Percentiles rank a stretch among this genome's conserved stretches.
Evolutionary conservation across 30 jellyfish, hydroid and myxozoan genomes (phyloP).

Genomic region (Aurelia aurita): DNA sequence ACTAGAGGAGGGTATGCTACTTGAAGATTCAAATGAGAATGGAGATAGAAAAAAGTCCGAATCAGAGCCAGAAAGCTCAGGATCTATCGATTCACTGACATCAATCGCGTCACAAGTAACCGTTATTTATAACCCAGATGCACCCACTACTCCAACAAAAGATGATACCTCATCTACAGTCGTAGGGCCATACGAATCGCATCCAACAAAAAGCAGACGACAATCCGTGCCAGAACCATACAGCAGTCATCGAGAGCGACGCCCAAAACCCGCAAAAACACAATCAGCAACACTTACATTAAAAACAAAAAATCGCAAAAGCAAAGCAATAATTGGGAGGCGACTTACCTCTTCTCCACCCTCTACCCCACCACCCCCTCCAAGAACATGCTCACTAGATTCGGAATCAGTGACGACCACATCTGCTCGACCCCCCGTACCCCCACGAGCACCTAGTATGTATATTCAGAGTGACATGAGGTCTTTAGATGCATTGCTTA

Average conservation of each 20-base stretch:
- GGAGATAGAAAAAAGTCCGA: slow-evolving; percentile 44
- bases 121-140: slow-evolving; percentile 50
- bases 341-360: slow-evolving; percentile 68
- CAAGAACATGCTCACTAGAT: slow-evolving; percentile 15
- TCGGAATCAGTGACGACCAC: not conserved
- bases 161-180: not conserved
- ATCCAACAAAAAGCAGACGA: slow-evolving; percentile 11
- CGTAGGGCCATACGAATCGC: slow-evolving; percentile 47
- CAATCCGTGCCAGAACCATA: slow-evolving; percentile 66
- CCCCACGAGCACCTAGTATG: slow-evolving; percentile 80
- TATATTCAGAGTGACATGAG: slow-evolving; percentile 28
- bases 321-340: slow-evolving; percentile 48
- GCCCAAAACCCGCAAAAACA: slow-evolving; percentile 70
- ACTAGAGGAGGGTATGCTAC: not conserved
- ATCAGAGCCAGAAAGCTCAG: slow-evolving; percentile 75
- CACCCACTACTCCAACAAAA: not conserved
- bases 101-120: slow-evolving; percentile 56
- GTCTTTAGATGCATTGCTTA: slow-evolving; percentile 22
- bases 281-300: slow-evolving; percentile 19
- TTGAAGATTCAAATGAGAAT: not conserved
- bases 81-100: slow-evolving; percentile 59
- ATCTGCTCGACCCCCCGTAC: slow-evolving; percentile 65
- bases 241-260: slow-evolving; percentile 75
- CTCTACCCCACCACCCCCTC: slow-evolving; percentile 86
- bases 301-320: slow-evolving; percentile 45